These are phyloP conservation scores for Drosophila heteroneura DNA, from an alignment of 2,888 invertebrate species.

Conservation along the genomic window DNA sequence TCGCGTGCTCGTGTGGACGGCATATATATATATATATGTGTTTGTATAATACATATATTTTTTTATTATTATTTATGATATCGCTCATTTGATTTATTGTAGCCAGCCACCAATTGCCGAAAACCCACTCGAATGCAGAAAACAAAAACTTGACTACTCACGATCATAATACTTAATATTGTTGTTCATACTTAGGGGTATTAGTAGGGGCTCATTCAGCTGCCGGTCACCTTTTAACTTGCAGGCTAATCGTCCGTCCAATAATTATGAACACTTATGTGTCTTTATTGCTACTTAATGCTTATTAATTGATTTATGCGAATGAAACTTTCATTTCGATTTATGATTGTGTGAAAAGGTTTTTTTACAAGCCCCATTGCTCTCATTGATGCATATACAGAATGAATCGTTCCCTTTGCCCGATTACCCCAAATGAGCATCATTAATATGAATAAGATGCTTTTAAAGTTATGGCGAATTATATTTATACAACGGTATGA, in stretches of 20 bases:
- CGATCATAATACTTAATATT: constrained; percentile 30
- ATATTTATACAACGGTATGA: not conserved
- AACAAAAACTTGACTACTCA: constrained; percentile 19
- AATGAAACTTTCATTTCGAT: constrained; percentile 60
- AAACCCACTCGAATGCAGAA: constrained; percentile 48
- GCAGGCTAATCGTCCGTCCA: constrained; percentile 47
- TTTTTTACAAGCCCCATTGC: constrained; percentile 42
- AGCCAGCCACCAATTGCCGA: constrained; percentile 48
- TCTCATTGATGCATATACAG: not conserved
- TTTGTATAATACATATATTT: constrained; percentile 1
- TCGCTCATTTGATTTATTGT: constrained; percentile 67
- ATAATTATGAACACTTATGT: constrained; percentile 10
- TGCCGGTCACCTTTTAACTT: constrained; percentile 50
- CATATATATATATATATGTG: not conserved
- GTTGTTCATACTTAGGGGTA: constrained; percentile 16
- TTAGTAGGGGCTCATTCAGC: constrained; percentile 7
- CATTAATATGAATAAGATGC: constrained; percentile 1
- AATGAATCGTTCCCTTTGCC: constrained; percentile 4
- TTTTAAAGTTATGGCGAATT: not conserved
- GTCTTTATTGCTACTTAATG: constrained; percentile 56
- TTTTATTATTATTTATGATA: constrained; percentile 61
- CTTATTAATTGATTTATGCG: constrained; percentile 67
- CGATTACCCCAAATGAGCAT: constrained; percentile 5
- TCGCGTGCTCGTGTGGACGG: constrained; percentile 46
- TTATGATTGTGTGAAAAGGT: constrained; percentile 77